A percentile compares a stretch with the other conserved stretches of the same genome.
phyloP scores from a whole-genome alignment of 2,797 vertebrate species.

The Paguma larvata region DNA sequence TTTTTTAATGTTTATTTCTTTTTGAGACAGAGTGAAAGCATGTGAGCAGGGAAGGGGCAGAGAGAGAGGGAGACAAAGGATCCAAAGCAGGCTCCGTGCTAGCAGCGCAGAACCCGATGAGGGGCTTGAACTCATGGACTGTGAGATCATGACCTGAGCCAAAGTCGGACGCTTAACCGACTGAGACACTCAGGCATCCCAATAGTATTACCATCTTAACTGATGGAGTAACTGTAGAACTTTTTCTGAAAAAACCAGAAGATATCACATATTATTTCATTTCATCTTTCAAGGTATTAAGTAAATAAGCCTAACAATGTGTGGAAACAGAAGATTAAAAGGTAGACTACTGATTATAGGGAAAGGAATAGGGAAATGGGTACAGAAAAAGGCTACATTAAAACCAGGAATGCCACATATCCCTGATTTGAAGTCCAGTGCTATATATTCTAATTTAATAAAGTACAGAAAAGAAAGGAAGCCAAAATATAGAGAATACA shows the following conservation, averaged over 20 bases:
- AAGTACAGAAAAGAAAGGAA: not conserved
- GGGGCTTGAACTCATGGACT: too few relatives aligned
- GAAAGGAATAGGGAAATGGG: not conserved
- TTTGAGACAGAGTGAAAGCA: too few relatives aligned
- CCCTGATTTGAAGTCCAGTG: not conserved
- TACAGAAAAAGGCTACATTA: not conserved
- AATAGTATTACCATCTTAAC: not conserved
- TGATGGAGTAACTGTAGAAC: not conserved
- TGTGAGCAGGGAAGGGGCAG: too few relatives aligned
- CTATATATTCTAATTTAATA: slow-evolving; percentile 21
- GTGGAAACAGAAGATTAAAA: slow-evolving; percentile 45
- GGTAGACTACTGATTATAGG: not conserved
- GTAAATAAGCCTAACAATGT: slow-evolving; percentile 33
- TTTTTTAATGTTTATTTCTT: too few relatives aligned
- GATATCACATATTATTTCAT: not conserved
- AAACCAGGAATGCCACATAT: not conserved
- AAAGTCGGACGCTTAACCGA: too few relatives aligned
- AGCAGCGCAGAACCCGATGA: too few relatives aligned
- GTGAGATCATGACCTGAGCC: too few relatives aligned
- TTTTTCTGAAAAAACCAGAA: slow-evolving; percentile 41
- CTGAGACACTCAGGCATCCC: too few relatives aligned
- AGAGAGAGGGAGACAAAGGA: too few relatives aligned
- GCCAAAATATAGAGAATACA: not conserved
- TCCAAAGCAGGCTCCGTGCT: too few relatives aligned
- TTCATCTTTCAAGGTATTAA: not conserved